Percentiles rank a stretch among this genome's conserved stretches.
Conservation (phyloP, 2,888 invertebrate species). For the Eupithecia vulgata region DNA sequence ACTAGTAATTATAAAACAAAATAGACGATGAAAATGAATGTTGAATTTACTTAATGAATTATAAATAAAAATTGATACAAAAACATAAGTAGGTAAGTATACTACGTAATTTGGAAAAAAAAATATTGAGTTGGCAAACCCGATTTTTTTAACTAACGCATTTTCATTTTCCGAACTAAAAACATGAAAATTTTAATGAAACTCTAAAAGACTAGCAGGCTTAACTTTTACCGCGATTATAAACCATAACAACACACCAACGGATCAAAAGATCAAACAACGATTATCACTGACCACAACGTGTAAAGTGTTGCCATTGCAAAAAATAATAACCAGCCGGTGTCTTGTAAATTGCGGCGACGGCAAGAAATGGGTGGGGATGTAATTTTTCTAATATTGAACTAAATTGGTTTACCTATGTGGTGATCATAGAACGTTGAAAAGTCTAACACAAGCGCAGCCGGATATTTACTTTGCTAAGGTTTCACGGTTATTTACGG, state of each 20-base stretch:
- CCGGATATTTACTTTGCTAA: neutral
- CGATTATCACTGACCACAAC: conserved; percentile 41
- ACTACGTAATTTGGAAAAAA: neutral
- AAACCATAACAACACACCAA: conserved; percentile 23
- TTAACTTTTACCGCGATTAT: neutral
- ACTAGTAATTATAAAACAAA: no score
- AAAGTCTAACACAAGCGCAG: neutral
- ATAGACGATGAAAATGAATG: no score
- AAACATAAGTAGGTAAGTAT: neutral
- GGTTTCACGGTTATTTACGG: no score
- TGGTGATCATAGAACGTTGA: neutral
- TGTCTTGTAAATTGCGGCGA: conserved; percentile 23
- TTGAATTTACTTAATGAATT: no score
- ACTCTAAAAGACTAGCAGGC: neutral
- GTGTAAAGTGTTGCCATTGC: conserved; percentile 44
- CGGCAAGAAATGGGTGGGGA: conserved; percentile 16
- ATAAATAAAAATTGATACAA: neutral
- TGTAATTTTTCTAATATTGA: conserved; percentile 22
- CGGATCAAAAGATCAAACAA: conserved; percentile 41
- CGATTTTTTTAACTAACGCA: neutral
- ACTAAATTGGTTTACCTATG: conserved; percentile 8
- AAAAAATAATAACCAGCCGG: conserved; percentile 41
- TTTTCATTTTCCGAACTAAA: neutral
- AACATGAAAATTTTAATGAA: neutral
- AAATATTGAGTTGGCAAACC: neutral